phyloP scores from a whole-genome alignment of 1,140 invertebrate species.

The Zaprionus davidi region DNA sequence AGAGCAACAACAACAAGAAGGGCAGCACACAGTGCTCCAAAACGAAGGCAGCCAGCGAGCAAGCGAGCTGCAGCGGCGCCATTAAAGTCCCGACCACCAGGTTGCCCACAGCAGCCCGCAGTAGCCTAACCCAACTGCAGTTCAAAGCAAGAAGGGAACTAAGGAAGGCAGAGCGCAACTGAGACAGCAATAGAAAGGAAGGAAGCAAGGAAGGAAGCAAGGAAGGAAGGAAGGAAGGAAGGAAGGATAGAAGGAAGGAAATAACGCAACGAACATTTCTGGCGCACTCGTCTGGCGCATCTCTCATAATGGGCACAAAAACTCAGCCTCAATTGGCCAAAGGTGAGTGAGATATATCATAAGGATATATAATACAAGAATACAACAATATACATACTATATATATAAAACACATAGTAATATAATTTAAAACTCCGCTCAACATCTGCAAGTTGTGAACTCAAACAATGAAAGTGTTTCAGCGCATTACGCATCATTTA shows the following conservation, averaged over 20 bases:
- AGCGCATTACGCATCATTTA: not conserved
- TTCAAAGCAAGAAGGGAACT: not conserved
- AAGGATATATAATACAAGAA: not conserved
- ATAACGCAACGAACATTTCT: not conserved
- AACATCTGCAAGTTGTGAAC: not conserved
- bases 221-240: not conserved
- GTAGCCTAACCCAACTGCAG: conserved; percentile 29
- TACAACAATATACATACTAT: not conserved
- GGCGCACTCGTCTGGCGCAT: conserved; percentile 29
- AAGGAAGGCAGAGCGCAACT: not conserved
- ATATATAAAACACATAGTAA: not conserved
- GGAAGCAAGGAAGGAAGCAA: not conserved
- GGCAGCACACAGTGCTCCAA: conserved; percentile 9
- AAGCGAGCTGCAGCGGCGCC: conserved; percentile 32
- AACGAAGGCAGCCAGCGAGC: conserved; percentile 21
- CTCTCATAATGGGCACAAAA: conserved; percentile 77
- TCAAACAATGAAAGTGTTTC: not conserved
- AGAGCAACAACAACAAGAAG: conserved; percentile 13
- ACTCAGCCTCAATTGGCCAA: conserved; percentile 73
- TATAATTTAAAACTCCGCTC: not conserved
- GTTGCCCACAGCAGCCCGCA: conserved; percentile 24
- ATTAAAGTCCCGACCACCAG: conserved; percentile 40
- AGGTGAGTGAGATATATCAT: conserved; percentile 46
- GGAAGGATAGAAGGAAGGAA: not conserved
- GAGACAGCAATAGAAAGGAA: not conserved